A percentile compares a stretch with the other conserved stretches of the same genome.
phyloP scores from a whole-genome alignment of 2,797 vertebrate genomes.

The Coluber constrictor region DNA sequence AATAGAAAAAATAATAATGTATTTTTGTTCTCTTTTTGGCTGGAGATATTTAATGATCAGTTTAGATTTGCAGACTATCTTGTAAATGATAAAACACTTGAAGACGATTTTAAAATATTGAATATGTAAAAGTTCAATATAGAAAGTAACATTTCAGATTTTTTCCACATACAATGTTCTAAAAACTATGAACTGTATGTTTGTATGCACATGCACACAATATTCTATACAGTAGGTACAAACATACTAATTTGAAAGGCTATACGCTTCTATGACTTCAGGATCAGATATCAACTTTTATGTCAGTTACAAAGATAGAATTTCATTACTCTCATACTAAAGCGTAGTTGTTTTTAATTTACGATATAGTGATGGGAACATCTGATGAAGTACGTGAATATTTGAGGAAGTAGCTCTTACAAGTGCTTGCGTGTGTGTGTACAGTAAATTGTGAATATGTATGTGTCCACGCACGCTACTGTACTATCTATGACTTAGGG shows the following conservation, averaged over 20 bases:
- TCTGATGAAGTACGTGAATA: background rate
- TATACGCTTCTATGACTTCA: background rate
- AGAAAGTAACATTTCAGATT: background rate
- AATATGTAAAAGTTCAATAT: background rate
- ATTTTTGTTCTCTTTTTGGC: background rate
- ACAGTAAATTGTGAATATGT: background rate
- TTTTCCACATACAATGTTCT: background rate
- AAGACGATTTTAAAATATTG: background rate
- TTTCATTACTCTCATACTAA: background rate
- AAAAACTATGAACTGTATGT: background rate
- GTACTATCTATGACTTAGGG: background rate
- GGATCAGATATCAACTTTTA: background rate
- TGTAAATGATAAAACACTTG: background rate
- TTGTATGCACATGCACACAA: background rate
- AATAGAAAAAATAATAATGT: background rate
- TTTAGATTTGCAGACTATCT: background rate
- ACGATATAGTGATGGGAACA: background rate
- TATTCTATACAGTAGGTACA: background rate
- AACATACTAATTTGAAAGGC: background rate
- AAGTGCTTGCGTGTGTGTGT: background rate
- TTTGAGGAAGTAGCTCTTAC: background rate
- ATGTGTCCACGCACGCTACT: background rate
- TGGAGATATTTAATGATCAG: background rate
- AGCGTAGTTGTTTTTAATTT: background rate
- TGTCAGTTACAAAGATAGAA: background rate